phyloP scores from a whole-genome alignment of 2,888 invertebrate genomes.

The Chrysopilus asiliformis region DNA sequence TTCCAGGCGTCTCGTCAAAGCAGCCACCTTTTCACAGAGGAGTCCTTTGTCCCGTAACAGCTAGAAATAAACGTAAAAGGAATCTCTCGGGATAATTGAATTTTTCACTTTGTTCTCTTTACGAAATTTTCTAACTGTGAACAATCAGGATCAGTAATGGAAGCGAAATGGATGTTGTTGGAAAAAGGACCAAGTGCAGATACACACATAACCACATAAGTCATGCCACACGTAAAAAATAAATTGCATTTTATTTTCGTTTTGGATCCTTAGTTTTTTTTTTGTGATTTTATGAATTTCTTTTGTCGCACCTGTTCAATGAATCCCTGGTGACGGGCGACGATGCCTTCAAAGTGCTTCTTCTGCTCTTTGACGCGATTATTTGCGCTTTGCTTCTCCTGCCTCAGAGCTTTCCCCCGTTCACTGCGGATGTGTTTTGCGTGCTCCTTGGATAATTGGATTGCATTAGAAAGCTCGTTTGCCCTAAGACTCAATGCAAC shows the following conservation, averaged over 20 bases:
- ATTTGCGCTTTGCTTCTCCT: constrained; percentile 34
- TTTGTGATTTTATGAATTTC: no score
- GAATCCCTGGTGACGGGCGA: constrained; percentile 68
- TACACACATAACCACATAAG: neutral
- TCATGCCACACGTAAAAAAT: neutral
- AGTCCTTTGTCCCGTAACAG: constrained; percentile 66
- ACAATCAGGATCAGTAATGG: no score
- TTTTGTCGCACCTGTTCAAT: constrained; percentile 60
- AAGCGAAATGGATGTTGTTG: neutral
- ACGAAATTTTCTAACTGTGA: no score
- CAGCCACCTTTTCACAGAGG: constrained; percentile 46
- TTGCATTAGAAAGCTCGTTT: constrained; percentile 35
- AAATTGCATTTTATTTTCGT: constrained; percentile 3
- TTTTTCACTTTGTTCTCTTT: no score
- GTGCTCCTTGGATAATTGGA: constrained; percentile 34
- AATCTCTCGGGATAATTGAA: no score
- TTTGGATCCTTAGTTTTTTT: constrained; percentile 3
- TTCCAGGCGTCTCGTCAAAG: constrained; percentile 32
- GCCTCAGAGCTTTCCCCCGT: constrained; percentile 30
- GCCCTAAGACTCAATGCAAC: constrained; percentile 31
- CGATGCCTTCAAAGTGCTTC: constrained; percentile 57
- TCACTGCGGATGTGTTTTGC: constrained; percentile 31
- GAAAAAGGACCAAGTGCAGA: neutral
- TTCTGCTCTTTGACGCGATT: constrained; percentile 44
- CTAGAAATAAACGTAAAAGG: constrained; percentile 31